Evolutionary conservation across 1,140 invertebrate genomes (phyloP), one percentile per base, ranked within the genome.

Genomic region (Nautilus pompilius): DNA sequence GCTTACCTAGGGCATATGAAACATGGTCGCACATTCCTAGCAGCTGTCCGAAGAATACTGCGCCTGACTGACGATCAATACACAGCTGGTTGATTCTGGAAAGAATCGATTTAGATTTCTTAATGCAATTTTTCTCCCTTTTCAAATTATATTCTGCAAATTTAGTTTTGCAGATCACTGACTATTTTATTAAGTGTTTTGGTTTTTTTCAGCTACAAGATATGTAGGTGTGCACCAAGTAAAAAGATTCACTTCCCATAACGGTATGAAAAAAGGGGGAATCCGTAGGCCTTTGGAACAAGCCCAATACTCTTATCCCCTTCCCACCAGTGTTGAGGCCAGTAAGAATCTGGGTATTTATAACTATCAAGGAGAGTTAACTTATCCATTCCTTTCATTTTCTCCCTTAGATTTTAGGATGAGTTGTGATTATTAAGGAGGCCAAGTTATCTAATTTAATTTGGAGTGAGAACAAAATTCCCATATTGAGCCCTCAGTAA

Each of bases 11-110:
- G 33, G 92, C 91, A 85, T 95, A 95, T 46, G 93, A 95, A 74
- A 98, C 89, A 79, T 98, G 95, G 85, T 99, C 96, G 80, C 95
- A 97, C 96, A 99, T 99, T 82, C 95, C 96, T 64, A 96, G 87
- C 63, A 99, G 86, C 82, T 99, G 96, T 13, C 94, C 96, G 83
- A 99, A 99, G 82, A 95, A 98, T 63, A 99, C 93, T 6, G 95
- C 90, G 81, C 93, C 90, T 75, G 95, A 92, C 65, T 90, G 89
- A 0, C 91, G 92, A 65, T 88, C 88, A 74, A 98, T 91, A 56
- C 89, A 88, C 70, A 91, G 89, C 79, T 95, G 90, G 76, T 93
- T 90, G 92, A 98, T 96, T 79, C 89, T 89, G 65, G 3, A 56
- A 34, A 2, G 24, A 56, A 17, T 5, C 3, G 33, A 63, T 62